phyloP scores from a whole-genome alignment of 2,797 vertebrate genomes.

The Gila robusta region DNA sequence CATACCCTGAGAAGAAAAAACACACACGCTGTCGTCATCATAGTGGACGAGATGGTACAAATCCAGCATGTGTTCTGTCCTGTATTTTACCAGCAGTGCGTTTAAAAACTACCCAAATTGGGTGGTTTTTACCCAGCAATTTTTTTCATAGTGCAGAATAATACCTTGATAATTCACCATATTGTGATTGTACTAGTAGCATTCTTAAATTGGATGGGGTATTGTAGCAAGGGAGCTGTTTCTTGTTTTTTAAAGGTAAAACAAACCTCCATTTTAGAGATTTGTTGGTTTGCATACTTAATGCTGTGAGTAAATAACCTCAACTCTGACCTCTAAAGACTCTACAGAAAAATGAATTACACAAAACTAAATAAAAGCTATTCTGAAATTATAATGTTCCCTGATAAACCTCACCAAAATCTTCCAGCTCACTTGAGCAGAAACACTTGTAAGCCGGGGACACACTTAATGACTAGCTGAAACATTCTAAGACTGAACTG shows the following conservation, averaged over 20 bases:
- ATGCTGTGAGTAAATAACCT: background rate
- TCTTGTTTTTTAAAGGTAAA: too few relatives aligned
- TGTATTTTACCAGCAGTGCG: too few relatives aligned
- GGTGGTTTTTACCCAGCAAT: too few relatives aligned
- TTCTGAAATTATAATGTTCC: background rate
- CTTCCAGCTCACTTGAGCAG: conserved; percentile 8
- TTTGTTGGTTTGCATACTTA: background rate
- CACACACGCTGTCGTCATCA: background rate
- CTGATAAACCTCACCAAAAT: conserved; percentile 20
- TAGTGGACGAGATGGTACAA: background rate
- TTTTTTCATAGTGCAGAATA: too few relatives aligned
- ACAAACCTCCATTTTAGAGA: background rate
- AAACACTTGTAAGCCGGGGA: too few relatives aligned
- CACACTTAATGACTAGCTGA: too few relatives aligned
- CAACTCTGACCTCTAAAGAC: background rate
- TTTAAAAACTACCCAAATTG: too few relatives aligned
- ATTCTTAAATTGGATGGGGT: background rate
- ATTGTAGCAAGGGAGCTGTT: background rate
- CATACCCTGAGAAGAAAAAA: background rate
- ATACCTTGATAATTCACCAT: background rate
- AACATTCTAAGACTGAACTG: too few relatives aligned
- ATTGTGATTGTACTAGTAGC: background rate
- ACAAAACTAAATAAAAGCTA: background rate
- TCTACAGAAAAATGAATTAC: background rate
- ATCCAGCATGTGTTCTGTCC: background rate